Conservation (phyloP, 2,888 invertebrate genomes). For the Leucoma salicis region DNA sequence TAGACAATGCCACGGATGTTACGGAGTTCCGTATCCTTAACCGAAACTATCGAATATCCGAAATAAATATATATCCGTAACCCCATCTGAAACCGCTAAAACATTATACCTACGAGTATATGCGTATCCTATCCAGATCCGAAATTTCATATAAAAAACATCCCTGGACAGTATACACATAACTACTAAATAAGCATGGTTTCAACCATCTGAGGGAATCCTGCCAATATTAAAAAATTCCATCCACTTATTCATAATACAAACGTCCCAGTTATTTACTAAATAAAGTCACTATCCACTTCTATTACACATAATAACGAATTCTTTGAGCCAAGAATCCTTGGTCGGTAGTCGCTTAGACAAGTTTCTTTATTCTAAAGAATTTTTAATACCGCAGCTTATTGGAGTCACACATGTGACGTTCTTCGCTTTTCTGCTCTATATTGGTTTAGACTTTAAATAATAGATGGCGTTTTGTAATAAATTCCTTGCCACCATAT, state of each 20-base stretch:
- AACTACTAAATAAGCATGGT: not conserved
- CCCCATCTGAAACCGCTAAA: too few relatives aligned
- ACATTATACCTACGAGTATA: too few relatives aligned
- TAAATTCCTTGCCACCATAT: conserved; percentile 34
- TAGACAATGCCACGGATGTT: too few relatives aligned
- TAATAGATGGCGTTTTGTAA: conserved; percentile 49
- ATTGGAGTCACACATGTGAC: conserved; percentile 32
- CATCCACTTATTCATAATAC: not conserved
- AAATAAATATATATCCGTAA: too few relatives aligned
- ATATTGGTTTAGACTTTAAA: conserved; percentile 45
- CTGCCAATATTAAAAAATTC: not conserved
- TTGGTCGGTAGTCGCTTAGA: conserved; percentile 9
- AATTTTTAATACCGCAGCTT: conserved; percentile 45
- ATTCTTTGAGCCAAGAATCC: conserved; percentile 26
- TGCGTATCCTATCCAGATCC: too few relatives aligned
- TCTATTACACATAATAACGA: conserved; percentile 12
- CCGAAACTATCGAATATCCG: too few relatives aligned
- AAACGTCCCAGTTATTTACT: not conserved
- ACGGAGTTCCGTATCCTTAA: too few relatives aligned
- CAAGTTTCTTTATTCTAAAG: conserved; percentile 31
- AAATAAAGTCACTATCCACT: conserved; percentile 4
- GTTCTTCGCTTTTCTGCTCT: conserved; percentile 10
- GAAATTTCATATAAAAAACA: too few relatives aligned
- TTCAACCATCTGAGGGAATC: not conserved
- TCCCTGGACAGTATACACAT: too few relatives aligned